Base-by-base conservation (phyloP, 2,113 vertebrate species). In the Anguilla japonica region DNA sequence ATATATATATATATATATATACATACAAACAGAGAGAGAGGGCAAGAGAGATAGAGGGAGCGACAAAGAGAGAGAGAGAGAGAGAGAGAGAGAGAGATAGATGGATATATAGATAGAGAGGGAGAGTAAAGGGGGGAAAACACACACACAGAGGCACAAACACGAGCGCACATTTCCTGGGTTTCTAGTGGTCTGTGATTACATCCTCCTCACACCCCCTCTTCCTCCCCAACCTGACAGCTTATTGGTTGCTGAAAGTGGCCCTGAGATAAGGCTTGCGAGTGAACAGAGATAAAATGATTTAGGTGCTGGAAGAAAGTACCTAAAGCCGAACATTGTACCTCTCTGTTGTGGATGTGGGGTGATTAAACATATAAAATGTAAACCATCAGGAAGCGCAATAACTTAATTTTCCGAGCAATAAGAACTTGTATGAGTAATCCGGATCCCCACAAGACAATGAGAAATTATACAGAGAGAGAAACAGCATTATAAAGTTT, bases 241-340 rank as follows among this genome's bases (percentile, higher is more conserved):
- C n/a, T 34, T 75, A 26, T 34, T 75, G 71, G n/a, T 34, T 75
- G 29, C 71, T 26, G n/a, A 34, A 75, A 11, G n/a, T 13, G 71
- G 9, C n/a, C n/a, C n/a, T 1, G n/a, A 75, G 71, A 75, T 75
- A 75, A 75, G 71, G 22, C 16, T 71, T 71, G 34, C 22, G 1
- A 75, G 71, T 34, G n/a, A 75, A 75, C n/a, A 75, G 26, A 75
- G 71, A 75, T 29, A 75, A 75, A 75, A 34, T 75, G 71, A 75
- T 75, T 75, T 75, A 75, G 71, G 2, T 75, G 71, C n/a, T 34
- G 5, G 6, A 13, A 75, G 71, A n/a, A 75, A 75, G 26, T 34
- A 75, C 71, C 71, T 34, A 75, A 75, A 75, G 71, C 71, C 2
- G 71, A 75, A 34, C 71, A 8, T 29, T 34, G 34, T n/a, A 75